Evolutionary conservation across 2,888 invertebrate species (phyloP), one percentile per base, ranked within the genome.

Genomic region (Polyommatus icarus): DNA sequence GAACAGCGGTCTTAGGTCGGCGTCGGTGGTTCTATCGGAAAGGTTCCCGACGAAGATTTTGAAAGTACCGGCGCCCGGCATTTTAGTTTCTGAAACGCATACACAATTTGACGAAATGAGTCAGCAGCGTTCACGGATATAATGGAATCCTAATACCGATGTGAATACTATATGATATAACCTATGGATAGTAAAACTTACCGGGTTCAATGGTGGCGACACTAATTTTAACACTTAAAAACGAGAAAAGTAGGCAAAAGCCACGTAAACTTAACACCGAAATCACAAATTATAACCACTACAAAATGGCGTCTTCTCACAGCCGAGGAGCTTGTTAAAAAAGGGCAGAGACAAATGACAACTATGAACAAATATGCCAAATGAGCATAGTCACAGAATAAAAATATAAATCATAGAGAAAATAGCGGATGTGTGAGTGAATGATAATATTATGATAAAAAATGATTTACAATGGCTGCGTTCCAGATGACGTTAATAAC

Each of bases 41-140:
- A 99, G 96, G 95, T 99, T 99, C 90, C 99, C 99, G 95, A 99
- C 98, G 96, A 99, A 99, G 91, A 99, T 97, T 95, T 99, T 99
- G 96, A 98, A 98, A 88, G 98, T 98, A 94, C 98, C 97, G 95
- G 97, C 97, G 95, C 97, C 97, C 95, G 98, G 98, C 98, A 98
- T 98, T 92, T 90, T 94, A 91, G 90, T 83, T 91, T 94, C 94
- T 94, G 94, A 94, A 94, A 93, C 94, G 94, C 93, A 93, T 92
- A 92, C 92, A 93, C 83, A 93, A 92, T 89, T 91, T 91, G 87
- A 88, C 93, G 93, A 91, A 89, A 90, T 94, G 91, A 93, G 90
- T 92, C 91, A 91, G 90, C 89, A 92, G 90, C 91, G 91, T 90
- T 85, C 86, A 89, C 88, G 81, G 85, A 82, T 87, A 85, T 84